Evolutionary conservation across 1,140 invertebrate genomes (phyloP).

Genomic region (Vollenhovia emeryi): DNA sequence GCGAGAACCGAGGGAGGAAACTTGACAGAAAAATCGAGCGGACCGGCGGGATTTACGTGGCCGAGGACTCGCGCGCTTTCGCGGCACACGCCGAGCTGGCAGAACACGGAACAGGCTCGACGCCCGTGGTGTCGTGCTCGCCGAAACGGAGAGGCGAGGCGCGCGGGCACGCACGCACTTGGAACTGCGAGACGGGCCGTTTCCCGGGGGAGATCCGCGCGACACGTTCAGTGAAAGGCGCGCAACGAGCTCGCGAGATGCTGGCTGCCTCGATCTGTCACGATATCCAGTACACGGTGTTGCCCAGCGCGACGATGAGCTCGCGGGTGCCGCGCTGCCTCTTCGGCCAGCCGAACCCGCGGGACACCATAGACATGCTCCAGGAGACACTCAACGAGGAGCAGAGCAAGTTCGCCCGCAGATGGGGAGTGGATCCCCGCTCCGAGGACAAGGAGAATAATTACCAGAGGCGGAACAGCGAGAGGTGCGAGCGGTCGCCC

Average conservation of each 20-base stretch:
- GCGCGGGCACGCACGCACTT: neutral
- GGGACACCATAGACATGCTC: slow-evolving; percentile 80
- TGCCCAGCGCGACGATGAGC: slow-evolving; percentile 74
- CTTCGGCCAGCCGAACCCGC: slow-evolving; percentile 80
- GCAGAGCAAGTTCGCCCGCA: slow-evolving; percentile 76
- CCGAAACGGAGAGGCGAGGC: neutral
- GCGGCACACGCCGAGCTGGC: too few species aligned
- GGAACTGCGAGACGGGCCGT: neutral
- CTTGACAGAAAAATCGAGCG: slow-evolving; percentile 62
- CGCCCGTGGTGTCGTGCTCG: neutral
- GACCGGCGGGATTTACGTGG: neutral
- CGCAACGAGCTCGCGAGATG: slow-evolving; percentile 74
- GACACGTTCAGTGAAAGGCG: slow-evolving; percentile 26
- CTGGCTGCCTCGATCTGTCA: slow-evolving; percentile 80
- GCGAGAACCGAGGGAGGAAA: slow-evolving; percentile 26
- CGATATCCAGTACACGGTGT: slow-evolving; percentile 79
- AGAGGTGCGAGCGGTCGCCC: slow-evolving; percentile 74
- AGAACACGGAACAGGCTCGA: neutral
- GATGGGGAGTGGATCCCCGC: slow-evolving; percentile 82
- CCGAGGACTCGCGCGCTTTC: neutral
- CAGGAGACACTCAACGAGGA: slow-evolving; percentile 81
- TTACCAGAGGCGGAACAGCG: slow-evolving; percentile 66
- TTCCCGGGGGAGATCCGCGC: neutral
- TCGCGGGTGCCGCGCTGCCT: slow-evolving; percentile 81
- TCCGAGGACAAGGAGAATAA: slow-evolving; percentile 82